These are phyloP conservation scores for Intellagama lesueurii DNA, from an alignment of 2,797 vertebrate genomes.

Conservation along the genomic window DNA sequence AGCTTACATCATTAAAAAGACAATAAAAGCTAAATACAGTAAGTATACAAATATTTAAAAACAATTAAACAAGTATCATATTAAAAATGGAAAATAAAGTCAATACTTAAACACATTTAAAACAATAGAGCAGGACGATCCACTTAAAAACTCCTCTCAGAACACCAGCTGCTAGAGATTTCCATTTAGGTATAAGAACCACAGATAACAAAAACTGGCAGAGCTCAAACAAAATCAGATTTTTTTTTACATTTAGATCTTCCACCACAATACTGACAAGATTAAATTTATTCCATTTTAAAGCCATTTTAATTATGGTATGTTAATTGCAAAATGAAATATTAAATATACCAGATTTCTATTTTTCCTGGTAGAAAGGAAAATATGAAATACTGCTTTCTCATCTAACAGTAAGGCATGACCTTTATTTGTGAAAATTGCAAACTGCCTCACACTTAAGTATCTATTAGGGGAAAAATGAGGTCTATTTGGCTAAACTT, in stretches of 20 bases:
- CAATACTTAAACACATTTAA: too few species aligned
- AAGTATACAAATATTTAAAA: too few species aligned
- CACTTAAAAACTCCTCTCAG: too few species aligned
- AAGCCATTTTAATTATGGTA: neutral
- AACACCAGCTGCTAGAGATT: neutral
- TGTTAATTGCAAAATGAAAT: neutral
- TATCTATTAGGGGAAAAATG: neutral
- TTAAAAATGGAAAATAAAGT: too few species aligned
- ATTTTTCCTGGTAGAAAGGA: neutral
- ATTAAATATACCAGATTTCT: neutral
- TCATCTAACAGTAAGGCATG: neutral
- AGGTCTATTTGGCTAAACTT: neutral
- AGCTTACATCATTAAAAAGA: too few species aligned
- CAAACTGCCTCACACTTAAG: neutral
- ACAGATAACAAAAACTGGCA: neutral
- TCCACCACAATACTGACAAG: neutral
- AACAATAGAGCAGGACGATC: too few species aligned
- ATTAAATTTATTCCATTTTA: neutral
- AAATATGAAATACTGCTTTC: conserved; percentile 8
- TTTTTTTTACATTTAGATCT: neutral
- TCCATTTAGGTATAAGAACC: neutral
- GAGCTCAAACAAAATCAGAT: neutral
- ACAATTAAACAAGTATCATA: too few species aligned
- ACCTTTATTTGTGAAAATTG: neutral
- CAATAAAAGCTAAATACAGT: too few species aligned